Evolutionary conservation across 2,797 vertebrate species (phyloP).

Genomic region (Scomberomorus guttatus): DNA sequence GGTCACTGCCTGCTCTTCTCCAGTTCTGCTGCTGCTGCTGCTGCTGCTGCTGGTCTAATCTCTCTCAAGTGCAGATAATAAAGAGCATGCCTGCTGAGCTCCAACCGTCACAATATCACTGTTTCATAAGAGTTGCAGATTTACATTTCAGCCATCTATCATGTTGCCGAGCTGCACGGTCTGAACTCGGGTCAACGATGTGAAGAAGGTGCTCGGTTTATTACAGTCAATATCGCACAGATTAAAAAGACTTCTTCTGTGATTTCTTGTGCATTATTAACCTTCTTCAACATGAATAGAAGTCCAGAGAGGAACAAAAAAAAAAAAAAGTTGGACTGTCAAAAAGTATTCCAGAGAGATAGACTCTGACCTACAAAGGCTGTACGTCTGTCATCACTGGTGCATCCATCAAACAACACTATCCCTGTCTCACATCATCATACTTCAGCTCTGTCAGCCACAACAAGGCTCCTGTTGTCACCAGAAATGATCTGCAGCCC

Average conservation of each 20-base stretch:
- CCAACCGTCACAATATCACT: slow-evolving; percentile 21
- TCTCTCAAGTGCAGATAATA: slow-evolving; percentile 43
- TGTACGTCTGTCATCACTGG: slow-evolving; percentile 1
- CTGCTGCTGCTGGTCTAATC: slow-evolving; percentile 46
- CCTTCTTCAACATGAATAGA: too few relatives aligned
- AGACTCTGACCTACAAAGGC: neutral
- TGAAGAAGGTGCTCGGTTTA: neutral
- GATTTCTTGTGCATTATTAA: neutral
- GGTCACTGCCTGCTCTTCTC: slow-evolving; percentile 40
- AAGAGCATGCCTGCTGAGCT: slow-evolving; percentile 43
- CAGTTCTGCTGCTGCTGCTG: slow-evolving; percentile 30
- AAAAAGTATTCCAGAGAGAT: neutral
- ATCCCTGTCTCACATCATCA: neutral
- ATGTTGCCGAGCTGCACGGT: neutral
- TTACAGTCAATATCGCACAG: neutral
- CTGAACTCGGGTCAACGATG: neutral
- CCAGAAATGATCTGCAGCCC: slow-evolving; percentile 16
- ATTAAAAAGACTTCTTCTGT: slow-evolving; percentile 9
- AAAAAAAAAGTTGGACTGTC: neutral
- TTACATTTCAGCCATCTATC: slow-evolving; percentile 38
- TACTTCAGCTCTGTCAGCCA: slow-evolving; percentile 22
- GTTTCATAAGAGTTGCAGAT: slow-evolving; percentile 42
- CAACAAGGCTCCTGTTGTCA: slow-evolving; percentile 41
- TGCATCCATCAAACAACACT: slow-evolving; percentile 5
- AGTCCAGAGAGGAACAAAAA: neutral